phyloP scores from a whole-genome alignment of 1,140 invertebrate species.

The Drosophila tsacasi region DNA sequence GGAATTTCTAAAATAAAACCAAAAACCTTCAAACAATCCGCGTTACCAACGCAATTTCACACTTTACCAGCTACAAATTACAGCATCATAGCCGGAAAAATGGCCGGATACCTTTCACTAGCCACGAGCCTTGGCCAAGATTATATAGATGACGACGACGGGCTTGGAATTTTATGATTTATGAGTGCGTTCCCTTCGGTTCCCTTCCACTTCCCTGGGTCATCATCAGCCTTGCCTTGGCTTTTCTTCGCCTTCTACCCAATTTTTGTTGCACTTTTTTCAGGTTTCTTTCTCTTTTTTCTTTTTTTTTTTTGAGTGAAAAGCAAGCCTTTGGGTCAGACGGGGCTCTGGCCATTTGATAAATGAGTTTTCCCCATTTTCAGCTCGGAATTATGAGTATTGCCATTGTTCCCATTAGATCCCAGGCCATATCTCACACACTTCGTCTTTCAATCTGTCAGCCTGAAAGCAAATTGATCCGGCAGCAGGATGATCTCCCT shows the following conservation, averaged over 20 bases:
- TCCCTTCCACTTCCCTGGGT: conserved; percentile 9
- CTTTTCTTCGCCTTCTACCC: conserved; percentile 39
- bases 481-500: conserved; percentile 1
- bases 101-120: conserved; percentile 39
- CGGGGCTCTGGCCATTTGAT: conserved; percentile 66
- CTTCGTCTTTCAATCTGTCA: conserved; percentile 47
- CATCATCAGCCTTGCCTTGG: conserved; percentile 19
- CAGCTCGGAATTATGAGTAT: conserved; percentile 62
- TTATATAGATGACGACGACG: conserved; percentile 79
- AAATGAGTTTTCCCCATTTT: conserved; percentile 78
- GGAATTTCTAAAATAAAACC: conserved; percentile 4
- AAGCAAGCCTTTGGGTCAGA: conserved; percentile 36
- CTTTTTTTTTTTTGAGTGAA: conserved; percentile 13
- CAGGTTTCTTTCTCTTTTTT: conserved; percentile 13
- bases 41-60: conserved; percentile 77
- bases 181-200: conserved; percentile 53
- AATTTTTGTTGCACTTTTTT: conserved; percentile 80
- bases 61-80: conserved; percentile 82
- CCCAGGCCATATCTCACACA: conserved; percentile 28
- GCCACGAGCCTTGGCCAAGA: conserved; percentile 62
- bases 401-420: conserved; percentile 39
- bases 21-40: conserved; percentile 61
- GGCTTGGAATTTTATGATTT: conserved; percentile 80
- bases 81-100: conserved; percentile 71
- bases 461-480: conserved; percentile 45